Conservation (phyloP, 1,140 invertebrate species). For the Tribolium castaneum region DNA sequence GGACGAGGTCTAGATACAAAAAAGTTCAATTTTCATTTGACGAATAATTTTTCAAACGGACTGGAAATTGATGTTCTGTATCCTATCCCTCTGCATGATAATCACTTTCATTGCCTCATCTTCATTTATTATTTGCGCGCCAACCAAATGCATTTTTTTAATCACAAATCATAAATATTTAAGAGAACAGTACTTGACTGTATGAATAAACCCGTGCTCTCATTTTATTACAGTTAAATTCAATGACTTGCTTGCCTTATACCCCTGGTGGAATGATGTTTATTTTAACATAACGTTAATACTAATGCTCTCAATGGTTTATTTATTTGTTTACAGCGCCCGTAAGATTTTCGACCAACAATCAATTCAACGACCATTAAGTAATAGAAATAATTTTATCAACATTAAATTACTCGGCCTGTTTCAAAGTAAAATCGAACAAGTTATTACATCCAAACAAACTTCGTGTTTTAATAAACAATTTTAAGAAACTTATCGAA, state of each 20-base stretch:
- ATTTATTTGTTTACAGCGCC: not conserved
- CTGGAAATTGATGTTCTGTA: not conserved
- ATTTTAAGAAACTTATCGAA: not conserved
- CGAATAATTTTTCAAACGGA: slow-evolving; percentile 32
- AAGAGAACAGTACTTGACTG: not conserved
- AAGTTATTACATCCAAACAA: not conserved
- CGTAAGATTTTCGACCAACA: too few species aligned
- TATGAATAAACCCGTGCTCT: not conserved
- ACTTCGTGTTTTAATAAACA: not conserved
- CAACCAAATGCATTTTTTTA: not conserved
- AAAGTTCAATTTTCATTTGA: slow-evolving; percentile 25
- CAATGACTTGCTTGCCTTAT: not conserved
- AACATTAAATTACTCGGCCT: not conserved
- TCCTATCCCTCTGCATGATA: not conserved
- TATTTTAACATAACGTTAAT: not conserved
- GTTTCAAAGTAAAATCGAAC: not conserved
- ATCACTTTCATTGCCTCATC: not conserved
- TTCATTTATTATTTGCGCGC: not conserved
- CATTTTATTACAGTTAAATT: not conserved
- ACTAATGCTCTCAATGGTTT: not conserved
- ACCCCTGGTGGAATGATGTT: not conserved
- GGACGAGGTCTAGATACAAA: slow-evolving; percentile 9
- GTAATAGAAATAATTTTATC: not conserved
- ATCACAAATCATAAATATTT: not conserved
- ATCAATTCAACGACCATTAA: not conserved